Percentiles rank a stretch among this genome's conserved stretches.
Evolutionary conservation across 2,797 vertebrate species (phyloP).

Genomic region (Gymnoscopelus braueri): DNA sequence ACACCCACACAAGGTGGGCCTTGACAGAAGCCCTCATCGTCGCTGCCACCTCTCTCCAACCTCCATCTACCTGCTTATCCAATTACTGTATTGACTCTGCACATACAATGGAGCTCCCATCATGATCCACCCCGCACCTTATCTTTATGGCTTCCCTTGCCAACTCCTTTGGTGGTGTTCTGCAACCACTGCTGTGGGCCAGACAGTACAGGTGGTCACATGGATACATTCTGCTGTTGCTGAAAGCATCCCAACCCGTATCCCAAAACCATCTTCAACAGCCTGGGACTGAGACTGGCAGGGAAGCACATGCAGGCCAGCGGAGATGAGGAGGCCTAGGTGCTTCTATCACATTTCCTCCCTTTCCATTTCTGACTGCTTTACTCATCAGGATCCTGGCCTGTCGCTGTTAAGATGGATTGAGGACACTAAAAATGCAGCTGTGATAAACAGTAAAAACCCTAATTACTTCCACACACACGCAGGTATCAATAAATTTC

Average conservation of each 20-base stretch:
- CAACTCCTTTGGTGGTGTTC: slow-evolving; percentile 48
- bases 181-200: slow-evolving; percentile 41
- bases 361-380: slow-evolving; percentile 67
- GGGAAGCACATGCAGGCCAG: slow-evolving; percentile 59
- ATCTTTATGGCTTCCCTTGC: slow-evolving; percentile 32
- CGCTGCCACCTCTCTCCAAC: slow-evolving; percentile 59
- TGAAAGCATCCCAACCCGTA: slow-evolving; percentile 55
- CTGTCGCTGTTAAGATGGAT: slow-evolving; percentile 67
- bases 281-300: slow-evolving; percentile 57
- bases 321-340: slow-evolving; percentile 48
- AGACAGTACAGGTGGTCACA: slow-evolving; percentile 64
- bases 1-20: slow-evolving; percentile 40
- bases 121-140: slow-evolving; percentile 44
- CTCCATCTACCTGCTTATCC: slow-evolving; percentile 77
- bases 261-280: slow-evolving; percentile 56
- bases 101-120: slow-evolving; percentile 65
- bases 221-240: slow-evolving; percentile 59
- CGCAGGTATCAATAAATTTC: slow-evolving; percentile 61
- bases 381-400: slow-evolving; percentile 72
- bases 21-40: slow-evolving; percentile 65
- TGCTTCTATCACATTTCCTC: slow-evolving; percentile 67
- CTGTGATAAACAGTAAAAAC: slow-evolving; percentile 74
- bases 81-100: slow-evolving; percentile 67
- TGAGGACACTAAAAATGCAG: slow-evolving; percentile 74
- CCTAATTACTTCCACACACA: slow-evolving; percentile 54